Conservation (phyloP, 2,888 invertebrate species). For the Ariolimax columbianus region DNA sequence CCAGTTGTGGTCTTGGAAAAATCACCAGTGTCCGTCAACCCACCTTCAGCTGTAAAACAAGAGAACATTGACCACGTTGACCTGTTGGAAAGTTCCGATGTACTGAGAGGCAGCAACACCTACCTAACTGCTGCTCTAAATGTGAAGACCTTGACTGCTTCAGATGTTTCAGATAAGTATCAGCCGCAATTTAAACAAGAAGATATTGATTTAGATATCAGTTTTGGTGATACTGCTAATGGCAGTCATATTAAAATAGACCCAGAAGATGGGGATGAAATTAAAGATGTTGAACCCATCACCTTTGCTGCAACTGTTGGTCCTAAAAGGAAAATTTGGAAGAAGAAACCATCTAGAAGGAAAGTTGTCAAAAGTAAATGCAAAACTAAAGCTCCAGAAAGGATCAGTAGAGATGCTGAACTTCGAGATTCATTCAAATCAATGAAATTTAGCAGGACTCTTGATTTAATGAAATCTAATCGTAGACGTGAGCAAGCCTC, state of each 20-base stretch:
- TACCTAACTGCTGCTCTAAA: neutral
- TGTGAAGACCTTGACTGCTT: neutral
- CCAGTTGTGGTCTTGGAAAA: constrained; percentile 49
- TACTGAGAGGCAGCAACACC: neutral
- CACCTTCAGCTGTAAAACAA: constrained; percentile 16
- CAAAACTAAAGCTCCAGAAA: constrained; percentile 3
- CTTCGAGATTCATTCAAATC: constrained; percentile 62
- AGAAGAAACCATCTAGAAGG: constrained; percentile 31
- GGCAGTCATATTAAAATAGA: neutral
- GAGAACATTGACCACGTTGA: constrained; percentile 15
- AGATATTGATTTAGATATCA: neutral
- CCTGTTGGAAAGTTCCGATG: neutral
- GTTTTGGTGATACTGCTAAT: neutral
- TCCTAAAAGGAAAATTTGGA: neutral
- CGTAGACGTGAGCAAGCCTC: constrained; percentile 57
- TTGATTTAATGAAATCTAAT: constrained; percentile 60
- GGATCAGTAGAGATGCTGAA: constrained; percentile 29
- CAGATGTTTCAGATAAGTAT: neutral
- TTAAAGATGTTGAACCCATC: neutral
- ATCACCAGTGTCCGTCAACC: constrained; percentile 2
- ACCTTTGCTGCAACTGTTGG: neutral
- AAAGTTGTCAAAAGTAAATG: constrained; percentile 29
- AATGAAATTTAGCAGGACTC: constrained; percentile 65
- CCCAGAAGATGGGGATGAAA: neutral
- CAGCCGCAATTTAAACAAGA: constrained; percentile 8